Evolutionary conservation across 2,888 invertebrate genomes (phyloP).

Genomic region (Dicyrtomina minuta): DNA sequence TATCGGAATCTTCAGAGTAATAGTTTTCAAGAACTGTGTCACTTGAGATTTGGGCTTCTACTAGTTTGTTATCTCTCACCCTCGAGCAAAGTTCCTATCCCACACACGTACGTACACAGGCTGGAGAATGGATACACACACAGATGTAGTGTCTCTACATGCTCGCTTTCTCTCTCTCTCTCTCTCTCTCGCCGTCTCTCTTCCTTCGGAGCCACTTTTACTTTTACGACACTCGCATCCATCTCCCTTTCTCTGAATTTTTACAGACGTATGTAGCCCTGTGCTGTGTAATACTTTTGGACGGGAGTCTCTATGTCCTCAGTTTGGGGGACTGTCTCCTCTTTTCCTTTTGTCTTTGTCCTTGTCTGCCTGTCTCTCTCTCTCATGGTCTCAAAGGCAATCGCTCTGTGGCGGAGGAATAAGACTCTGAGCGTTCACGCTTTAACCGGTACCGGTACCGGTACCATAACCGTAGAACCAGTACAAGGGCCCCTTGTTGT

Average conservation of each 20-base stretch:
- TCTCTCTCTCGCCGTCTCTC: neutral
- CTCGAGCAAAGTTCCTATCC: constrained; percentile 14
- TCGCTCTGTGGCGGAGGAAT: no score
- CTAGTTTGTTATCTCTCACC: constrained; percentile 45
- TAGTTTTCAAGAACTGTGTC: constrained; percentile 49
- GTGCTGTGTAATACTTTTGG: neutral
- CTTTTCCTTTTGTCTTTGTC: constrained; percentile 1
- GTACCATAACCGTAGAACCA: no score
- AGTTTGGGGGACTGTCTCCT: constrained; percentile 4
- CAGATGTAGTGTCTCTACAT: neutral
- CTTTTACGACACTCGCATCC: constrained; percentile 17
- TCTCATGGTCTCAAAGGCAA: neutral
- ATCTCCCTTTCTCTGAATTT: neutral
- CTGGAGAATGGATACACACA: neutral
- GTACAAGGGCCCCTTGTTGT: no score
- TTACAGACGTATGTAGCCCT: constrained; percentile 5
- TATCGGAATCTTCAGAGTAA: constrained; percentile 48
- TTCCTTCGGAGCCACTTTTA: constrained; percentile 7
- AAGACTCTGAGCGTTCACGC: no score
- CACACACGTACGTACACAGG: neutral
- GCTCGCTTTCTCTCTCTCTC: neutral
- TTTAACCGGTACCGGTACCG: no score
- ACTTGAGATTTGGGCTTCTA: constrained; percentile 47
- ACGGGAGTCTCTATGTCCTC: neutral
- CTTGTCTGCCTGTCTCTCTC: neutral